These are phyloP conservation scores for Onychomys leucogaster DNA, from an alignment of 2,797 vertebrate species.

Conservation along the genomic window DNA sequence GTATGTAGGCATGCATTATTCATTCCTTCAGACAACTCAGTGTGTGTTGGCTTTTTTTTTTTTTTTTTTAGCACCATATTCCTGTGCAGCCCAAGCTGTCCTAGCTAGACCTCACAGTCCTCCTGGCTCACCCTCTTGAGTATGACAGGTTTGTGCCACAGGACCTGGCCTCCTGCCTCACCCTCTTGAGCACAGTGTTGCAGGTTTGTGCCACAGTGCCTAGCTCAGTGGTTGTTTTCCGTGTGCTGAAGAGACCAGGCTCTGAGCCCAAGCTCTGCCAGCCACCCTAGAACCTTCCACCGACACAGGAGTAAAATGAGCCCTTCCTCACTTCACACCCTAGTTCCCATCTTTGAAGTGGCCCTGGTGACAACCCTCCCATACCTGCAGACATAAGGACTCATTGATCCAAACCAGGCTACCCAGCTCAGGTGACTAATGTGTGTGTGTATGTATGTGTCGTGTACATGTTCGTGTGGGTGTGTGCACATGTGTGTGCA, in stretches of 20 bases:
- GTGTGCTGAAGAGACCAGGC: not conserved
- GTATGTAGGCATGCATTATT: not conserved
- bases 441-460: not conserved
- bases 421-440: not conserved
- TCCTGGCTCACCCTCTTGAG: not conserved
- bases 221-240: not conserved
- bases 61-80: not conserved
- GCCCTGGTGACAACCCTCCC: not conserved
- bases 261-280: not conserved
- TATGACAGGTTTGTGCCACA: not conserved
- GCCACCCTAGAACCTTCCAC: not conserved
- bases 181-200: not conserved
- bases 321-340: fast-evolving
- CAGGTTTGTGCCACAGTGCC: not conserved
- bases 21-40: not conserved
- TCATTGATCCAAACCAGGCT: not conserved
- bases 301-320: not conserved
- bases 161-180: not conserved
- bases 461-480: not conserved
- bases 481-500: not conserved
- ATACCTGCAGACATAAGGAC: fast-evolving
- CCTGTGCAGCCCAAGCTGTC: not conserved
- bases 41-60: not conserved
- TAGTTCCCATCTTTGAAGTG: not conserved
- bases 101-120: not conserved